phyloP scores from a whole-genome alignment of 2,797 vertebrate species.

The Hydrocynus forskahlii region DNA sequence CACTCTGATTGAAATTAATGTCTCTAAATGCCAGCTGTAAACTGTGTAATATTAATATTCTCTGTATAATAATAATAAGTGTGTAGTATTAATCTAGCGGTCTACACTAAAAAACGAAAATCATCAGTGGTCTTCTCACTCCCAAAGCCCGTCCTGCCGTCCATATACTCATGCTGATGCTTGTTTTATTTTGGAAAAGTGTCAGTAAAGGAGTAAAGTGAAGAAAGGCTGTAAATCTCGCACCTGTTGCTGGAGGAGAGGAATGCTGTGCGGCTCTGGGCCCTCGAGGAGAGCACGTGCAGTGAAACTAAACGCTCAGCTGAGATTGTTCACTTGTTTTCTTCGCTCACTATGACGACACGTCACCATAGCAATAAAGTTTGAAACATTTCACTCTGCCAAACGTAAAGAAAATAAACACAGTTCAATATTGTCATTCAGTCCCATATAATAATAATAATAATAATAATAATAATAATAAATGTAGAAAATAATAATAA shows the following conservation, averaged over 20 bases:
- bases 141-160: neutral
- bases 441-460: too few species aligned
- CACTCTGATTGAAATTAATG: too few species aligned
- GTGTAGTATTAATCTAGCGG: too few species aligned
- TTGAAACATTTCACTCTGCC: neutral
- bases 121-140: too few species aligned
- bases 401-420: neutral
- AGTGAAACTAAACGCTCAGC: conserved; percentile 55
- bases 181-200: neutral
- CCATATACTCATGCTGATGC: too few species aligned
- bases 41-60: too few species aligned
- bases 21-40: too few species aligned
- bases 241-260: neutral
- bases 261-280: neutral
- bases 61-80: too few species aligned
- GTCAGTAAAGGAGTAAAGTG: neutral
- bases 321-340: conserved; percentile 66
- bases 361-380: conserved; percentile 67
- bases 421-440: too few species aligned
- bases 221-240: neutral
- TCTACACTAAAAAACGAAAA: too few species aligned
- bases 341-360: conserved; percentile 70
- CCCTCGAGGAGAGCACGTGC: conserved; percentile 33
- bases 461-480: too few species aligned
- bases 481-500: too few species aligned